Base-by-base conservation (phyloP, 2,797 vertebrate species). In the Scyliorhinus canicula region DNA sequence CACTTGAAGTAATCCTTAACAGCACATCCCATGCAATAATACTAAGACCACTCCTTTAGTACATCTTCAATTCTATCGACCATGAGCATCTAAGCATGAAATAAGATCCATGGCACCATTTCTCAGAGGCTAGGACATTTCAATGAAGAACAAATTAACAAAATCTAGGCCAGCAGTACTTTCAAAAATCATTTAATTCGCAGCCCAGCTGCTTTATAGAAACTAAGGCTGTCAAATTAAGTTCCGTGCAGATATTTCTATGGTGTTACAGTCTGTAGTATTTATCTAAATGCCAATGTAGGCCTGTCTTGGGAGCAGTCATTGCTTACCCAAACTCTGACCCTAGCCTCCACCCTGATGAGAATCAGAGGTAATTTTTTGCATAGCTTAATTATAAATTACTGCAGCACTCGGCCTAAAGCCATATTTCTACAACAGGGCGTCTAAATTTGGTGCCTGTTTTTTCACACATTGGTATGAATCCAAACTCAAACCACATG, bases 401-500 rank as follows among this genome's bases (percentile, higher is more conserved):
- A 82, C 40, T 82, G 1, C 12, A 55, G 84, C 50, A 55, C 47
- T 52, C 9, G 28, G 47, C 50, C 28, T 52, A 55, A 14, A 86
- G 84, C 84, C 84, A 86, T 55, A 4, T 55, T 86, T 52, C 50
- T 55, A 86, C 50, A 86, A 86, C 50, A 86, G 26, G 84, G 28
- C 50, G 12, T 55, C 50, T 55, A 86, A 86, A 86, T 86, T 55
- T 47, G 52, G 84, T 55, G 84, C 31, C 52, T 86, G 50, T 55
- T 86, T 86, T 82, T 86, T 31, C 50, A 86, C 84, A 55, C 50
- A 35, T 12, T 86, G 40, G 79, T 82, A 82, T 86, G 52, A 86
- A 28, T 86, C 11, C 28, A 86, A 86, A 86, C 55, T 86, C 84
- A 86, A 86, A 86, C 84, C 84, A 82, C 52, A 55, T 86, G 47